Evolutionary conservation across 1,140 invertebrate species (phyloP), one percentile per base, ranked within the genome.

Genomic region (Aphidius ervi): DNA sequence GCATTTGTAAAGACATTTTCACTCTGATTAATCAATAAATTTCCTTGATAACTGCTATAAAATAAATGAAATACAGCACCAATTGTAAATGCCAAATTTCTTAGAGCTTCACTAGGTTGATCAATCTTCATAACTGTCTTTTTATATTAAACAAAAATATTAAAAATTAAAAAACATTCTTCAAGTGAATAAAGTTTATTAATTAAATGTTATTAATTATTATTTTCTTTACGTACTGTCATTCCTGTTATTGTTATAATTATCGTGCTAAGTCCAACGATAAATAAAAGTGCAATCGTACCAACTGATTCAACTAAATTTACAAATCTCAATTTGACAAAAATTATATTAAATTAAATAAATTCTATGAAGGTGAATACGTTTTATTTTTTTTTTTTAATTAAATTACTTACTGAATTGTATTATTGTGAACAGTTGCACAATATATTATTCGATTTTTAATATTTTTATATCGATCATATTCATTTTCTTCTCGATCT

Each of bases 11-110:
- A 62, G 3, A 68, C 23, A 39, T 16, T 37, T 20, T 10, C 31
- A 49, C 67, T 69, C 31, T 68, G 58, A 45, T 65, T 63, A 5
- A 57, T 63, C n/a, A 69, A 46, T 48, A 63, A 48, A 54, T 69
- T 65, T 0, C 68, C 63, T 2, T 58, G 58, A 59, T 59, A 69
- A 56, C 59, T 67, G n/a, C 52, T 47, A 9, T 61, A 61, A 43
- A 69, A 68, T 40, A 67, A 45, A 48, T 69, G 62, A 8, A 64
- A 39, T 16, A 67, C 4, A 9, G 64, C 42, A 4, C 57, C 62
- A 4, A 64, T 0, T 1, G 56, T 47, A 16, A 65, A 63, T 23
- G 50, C 10, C 5, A 50, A 2, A 31, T 56, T 62, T 56, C 61
- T 60, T 39, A 58, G 23, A 4, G 50, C 40, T 49, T 58, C 59